phyloP scores from a whole-genome alignment of 2,888 invertebrate genomes.

The Drosophila lacicola region DNA sequence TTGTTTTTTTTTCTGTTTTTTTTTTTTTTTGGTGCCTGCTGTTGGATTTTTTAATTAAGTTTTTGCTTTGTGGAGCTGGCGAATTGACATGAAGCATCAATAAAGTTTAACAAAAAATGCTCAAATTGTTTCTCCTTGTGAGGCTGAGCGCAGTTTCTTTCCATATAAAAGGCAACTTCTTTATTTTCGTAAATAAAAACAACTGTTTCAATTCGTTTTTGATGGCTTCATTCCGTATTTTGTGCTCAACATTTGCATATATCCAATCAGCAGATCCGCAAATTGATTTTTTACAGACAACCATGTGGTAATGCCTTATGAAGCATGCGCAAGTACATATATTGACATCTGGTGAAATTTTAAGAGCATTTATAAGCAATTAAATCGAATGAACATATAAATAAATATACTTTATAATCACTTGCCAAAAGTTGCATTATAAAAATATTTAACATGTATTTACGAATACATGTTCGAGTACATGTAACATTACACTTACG shows the following conservation, averaged over 20 bases:
- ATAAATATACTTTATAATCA: background rate
- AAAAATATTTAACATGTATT: background rate
- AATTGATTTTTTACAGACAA: constrained; percentile 31
- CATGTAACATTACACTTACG: too few species aligned
- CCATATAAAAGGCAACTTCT: constrained; percentile 10
- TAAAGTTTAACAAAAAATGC: constrained; percentile 65
- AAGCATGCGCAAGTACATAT: constrained; percentile 23
- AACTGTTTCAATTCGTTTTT: constrained; percentile 49
- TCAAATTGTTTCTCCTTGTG: constrained; percentile 52
- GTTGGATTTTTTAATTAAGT: constrained; percentile 70
- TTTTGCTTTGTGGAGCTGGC: constrained; percentile 61
- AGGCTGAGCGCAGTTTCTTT: constrained; percentile 11
- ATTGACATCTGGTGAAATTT: constrained; percentile 31
- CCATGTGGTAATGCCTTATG: constrained; percentile 39
- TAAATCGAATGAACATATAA: background rate
- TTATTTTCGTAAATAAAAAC: constrained; percentile 8
- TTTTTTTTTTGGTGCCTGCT: constrained; percentile 13
- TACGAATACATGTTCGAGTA: too few species aligned
- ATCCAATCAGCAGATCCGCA: constrained; percentile 46
- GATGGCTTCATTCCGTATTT: constrained; percentile 66
- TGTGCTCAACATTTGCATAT: constrained; percentile 48
- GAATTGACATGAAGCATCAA: constrained; percentile 70
- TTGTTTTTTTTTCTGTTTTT: constrained; percentile 8
- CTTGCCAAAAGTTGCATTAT: too few species aligned
- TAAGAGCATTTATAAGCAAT: constrained; percentile 15